These are phyloP conservation scores for Turnix velox DNA, from an alignment of 2,113 vertebrate genomes.

Conservation along the genomic window DNA sequence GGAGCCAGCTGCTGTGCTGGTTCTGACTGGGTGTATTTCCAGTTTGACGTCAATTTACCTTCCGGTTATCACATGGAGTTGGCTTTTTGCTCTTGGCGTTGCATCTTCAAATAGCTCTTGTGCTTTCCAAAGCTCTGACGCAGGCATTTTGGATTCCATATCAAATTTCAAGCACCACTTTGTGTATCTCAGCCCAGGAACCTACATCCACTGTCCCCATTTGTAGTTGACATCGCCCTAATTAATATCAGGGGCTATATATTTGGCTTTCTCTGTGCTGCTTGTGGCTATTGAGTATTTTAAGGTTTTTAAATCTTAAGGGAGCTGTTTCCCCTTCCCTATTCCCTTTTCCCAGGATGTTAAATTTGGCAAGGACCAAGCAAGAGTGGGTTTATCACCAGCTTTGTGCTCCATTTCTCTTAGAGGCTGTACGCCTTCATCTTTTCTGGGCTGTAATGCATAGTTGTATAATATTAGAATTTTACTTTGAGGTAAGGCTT, in stretches of 20 bases:
- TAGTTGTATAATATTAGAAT: not conserved
- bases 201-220: not conserved
- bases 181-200: slow-evolving; percentile 3
- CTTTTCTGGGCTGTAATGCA: not conserved
- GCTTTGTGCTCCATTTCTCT: not conserved
- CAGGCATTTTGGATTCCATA: slow-evolving; percentile 20
- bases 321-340: not conserved
- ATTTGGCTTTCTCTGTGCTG: not conserved
- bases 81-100: slow-evolving; percentile 40
- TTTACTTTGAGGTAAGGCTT: not conserved
- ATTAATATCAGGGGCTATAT: not conserved
- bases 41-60: slow-evolving; percentile 32
- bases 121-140: slow-evolving; percentile 38
- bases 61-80: slow-evolving; percentile 30
- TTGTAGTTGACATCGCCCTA: not conserved
- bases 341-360: not conserved
- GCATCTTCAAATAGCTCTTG: slow-evolving; percentile 7
- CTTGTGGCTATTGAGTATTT: not conserved
- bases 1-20: not conserved
- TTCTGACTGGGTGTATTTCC: slow-evolving; percentile 29
- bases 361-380: not conserved
- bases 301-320: not conserved
- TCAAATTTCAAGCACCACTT: slow-evolving; percentile 4
- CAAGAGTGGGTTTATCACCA: not conserved
- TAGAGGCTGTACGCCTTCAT: not conserved